A percentile compares a stretch with the other conserved stretches of the same genome.
phyloP scores from a whole-genome alignment of 2,888 invertebrate genomes.

The Oxytorus armatus region DNA sequence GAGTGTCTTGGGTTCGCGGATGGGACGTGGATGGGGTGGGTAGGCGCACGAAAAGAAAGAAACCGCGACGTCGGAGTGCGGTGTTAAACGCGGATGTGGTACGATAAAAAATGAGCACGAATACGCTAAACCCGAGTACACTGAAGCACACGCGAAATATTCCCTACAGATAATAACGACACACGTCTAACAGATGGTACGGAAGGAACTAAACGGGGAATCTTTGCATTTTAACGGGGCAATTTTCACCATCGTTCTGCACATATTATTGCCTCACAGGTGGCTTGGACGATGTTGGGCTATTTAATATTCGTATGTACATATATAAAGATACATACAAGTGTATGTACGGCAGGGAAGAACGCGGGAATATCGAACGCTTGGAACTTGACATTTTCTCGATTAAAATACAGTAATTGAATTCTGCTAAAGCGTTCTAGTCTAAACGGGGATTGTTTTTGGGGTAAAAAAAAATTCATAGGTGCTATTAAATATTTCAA shows the following conservation, averaged over 20 bases:
- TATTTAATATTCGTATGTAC: too few species aligned
- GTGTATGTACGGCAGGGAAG: too few species aligned
- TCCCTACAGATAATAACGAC: conserved; percentile 38
- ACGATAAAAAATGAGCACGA: conserved; percentile 46
- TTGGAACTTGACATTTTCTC: too few species aligned
- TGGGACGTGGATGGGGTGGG: background rate
- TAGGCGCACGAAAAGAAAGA: conserved; percentile 22
- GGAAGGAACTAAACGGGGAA: conserved; percentile 6
- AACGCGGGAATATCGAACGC: too few species aligned
- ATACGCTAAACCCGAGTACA: conserved; percentile 19
- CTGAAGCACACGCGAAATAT: background rate
- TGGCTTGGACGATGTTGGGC: background rate
- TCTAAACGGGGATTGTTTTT: too few species aligned
- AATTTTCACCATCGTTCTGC: conserved; percentile 32
- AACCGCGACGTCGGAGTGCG: conserved; percentile 43
- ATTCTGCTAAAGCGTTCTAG: too few species aligned
- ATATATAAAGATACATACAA: too few species aligned
- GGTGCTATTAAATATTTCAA: too few species aligned
- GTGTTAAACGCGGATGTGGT: conserved; percentile 45
- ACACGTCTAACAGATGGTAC: background rate
- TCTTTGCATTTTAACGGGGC: conserved; percentile 48
- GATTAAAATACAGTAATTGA: too few species aligned
- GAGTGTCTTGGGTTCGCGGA: conserved; percentile 46
- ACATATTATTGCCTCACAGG: conserved; percentile 37
- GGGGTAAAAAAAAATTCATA: too few species aligned